Evolutionary conservation across 1,140 invertebrate genomes (phyloP).

Genomic region (Sycobia sp.): DNA sequence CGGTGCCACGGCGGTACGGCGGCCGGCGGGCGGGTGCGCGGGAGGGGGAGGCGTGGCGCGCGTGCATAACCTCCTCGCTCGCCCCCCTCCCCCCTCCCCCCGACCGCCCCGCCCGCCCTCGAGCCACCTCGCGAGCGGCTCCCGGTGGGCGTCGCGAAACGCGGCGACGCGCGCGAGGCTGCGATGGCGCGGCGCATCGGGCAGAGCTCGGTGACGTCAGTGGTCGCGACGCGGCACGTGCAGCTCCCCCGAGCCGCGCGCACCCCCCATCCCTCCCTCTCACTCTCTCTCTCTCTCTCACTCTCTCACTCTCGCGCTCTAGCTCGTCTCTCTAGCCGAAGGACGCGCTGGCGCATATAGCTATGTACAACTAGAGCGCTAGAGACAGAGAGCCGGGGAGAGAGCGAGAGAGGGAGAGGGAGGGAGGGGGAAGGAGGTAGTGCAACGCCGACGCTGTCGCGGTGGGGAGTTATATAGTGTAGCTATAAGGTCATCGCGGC

Average conservation of each 20-base stretch:
- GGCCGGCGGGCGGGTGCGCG: background rate
- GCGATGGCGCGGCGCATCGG: conserved; percentile 43
- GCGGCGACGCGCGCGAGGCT: background rate
- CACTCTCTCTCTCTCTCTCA: too few relatives aligned
- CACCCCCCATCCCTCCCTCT: conserved; percentile 25
- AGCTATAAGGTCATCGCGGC: conserved; percentile 60
- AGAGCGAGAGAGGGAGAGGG: too few relatives aligned
- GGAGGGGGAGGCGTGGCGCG: background rate
- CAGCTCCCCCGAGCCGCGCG: conserved; percentile 41
- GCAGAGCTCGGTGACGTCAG: conserved; percentile 54
- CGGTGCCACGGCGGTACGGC: background rate
- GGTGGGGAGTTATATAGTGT: conserved; percentile 38
- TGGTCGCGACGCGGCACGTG: conserved; percentile 50
- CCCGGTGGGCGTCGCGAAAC: background rate
- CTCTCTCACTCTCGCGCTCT: too few relatives aligned
- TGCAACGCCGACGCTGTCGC: conserved; percentile 24
- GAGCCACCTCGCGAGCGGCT: background rate
- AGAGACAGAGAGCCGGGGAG: too few relatives aligned
- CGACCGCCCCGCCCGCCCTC: background rate
- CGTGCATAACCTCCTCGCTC: too few relatives aligned
- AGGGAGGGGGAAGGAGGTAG: too few relatives aligned
- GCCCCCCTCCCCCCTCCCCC: too few relatives aligned
- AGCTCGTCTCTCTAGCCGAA: too few relatives aligned
- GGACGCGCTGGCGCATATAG: too few relatives aligned
- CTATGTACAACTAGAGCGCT: too few relatives aligned